Base-by-base conservation (phyloP, 2,888 invertebrate genomes). In the Emmelina monodactyla region DNA sequence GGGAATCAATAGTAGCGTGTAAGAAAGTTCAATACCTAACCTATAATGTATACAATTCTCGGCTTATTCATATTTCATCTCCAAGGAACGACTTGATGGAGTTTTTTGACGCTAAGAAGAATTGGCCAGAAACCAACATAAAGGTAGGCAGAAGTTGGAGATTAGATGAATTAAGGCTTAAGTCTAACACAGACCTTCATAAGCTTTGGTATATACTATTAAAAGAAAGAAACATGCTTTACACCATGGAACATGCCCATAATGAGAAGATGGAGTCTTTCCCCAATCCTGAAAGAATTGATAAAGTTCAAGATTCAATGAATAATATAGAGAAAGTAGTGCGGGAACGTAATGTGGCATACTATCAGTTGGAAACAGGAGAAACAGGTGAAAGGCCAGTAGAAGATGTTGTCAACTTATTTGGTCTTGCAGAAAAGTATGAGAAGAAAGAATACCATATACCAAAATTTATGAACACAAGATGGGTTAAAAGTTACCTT, bases 291-390 rank as follows among this genome's bases (percentile, higher is more conserved):
- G 97, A 98, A 69, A 83, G 97, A 51, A 79, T 95, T 34, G 95
- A 96, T 55, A 97, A 97, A 83, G 92, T 97, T 0, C 86, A 92
- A 58, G 91, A 92, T 48, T 96, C 97, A 12, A 99, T 99, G 99
- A 83, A 86, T 42, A 95, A 97, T 63, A 76, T 99, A 38, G 93
- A 98, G 69, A 76, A 81, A 12, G 94, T 99, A 0, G 87, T 99
- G 0, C 83, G 91, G 36, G 99, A 99, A 73, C 82, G 99, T 43
- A 96, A 99, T 62, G 75, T 83, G 45, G 98, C 99, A 0, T 95
- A 92, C 68, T 88, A 90, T 62, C 60, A 88, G 46, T 72, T 99
- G 34, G 98, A 99, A 82, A 94, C 92, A 4, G 96, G 95, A 0
- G 86, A 88, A 56, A 86, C 84, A 38, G 94, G 93, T 2, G 93